Evolutionary conservation across 1,140 invertebrate species (phyloP).

Genomic region (Macrostomum lignano): DNA sequence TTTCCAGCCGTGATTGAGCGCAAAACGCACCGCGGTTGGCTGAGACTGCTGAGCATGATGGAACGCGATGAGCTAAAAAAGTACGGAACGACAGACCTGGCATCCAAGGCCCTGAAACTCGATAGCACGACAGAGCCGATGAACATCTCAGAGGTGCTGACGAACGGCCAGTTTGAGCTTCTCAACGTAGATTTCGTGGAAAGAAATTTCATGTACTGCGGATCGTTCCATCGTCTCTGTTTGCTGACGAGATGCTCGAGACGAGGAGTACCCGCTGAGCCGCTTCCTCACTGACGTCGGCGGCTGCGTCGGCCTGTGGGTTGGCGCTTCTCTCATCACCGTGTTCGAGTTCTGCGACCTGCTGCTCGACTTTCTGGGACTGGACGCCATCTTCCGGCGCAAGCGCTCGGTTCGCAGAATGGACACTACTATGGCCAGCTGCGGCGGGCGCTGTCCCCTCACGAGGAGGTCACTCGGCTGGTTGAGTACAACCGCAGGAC

Average conservation of each 20-base stretch:
- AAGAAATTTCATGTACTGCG: constrained; percentile 4
- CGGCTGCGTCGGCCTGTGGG: constrained; percentile 5
- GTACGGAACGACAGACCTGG: not conserved
- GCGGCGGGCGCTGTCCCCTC: too few species aligned
- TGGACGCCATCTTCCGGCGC: too few species aligned
- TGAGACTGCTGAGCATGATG: not conserved
- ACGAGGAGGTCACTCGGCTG: too few species aligned
- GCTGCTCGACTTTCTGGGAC: constrained; percentile 1
- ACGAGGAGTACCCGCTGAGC: constrained; percentile 6
- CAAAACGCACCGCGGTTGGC: constrained; percentile 1
- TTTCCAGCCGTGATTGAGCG: constrained; percentile 2
- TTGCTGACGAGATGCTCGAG: constrained; percentile 3
- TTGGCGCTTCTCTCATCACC: constrained; percentile 4
- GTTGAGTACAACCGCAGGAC: too few species aligned
- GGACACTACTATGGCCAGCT: too few species aligned
- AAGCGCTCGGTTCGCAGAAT: too few species aligned
- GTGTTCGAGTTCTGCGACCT: constrained; percentile 5
- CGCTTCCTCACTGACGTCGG: constrained; percentile 5
- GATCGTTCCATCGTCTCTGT: constrained; percentile 3
- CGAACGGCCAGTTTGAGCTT: not conserved
- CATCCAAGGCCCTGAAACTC: not conserved
- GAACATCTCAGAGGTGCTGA: not conserved
- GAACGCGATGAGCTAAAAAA: not conserved
- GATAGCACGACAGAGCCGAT: too few species aligned
- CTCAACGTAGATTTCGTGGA: constrained; percentile 5